Evolutionary conservation across 2,797 vertebrate species (phyloP).

Genomic region (Falco biarmicus): DNA sequence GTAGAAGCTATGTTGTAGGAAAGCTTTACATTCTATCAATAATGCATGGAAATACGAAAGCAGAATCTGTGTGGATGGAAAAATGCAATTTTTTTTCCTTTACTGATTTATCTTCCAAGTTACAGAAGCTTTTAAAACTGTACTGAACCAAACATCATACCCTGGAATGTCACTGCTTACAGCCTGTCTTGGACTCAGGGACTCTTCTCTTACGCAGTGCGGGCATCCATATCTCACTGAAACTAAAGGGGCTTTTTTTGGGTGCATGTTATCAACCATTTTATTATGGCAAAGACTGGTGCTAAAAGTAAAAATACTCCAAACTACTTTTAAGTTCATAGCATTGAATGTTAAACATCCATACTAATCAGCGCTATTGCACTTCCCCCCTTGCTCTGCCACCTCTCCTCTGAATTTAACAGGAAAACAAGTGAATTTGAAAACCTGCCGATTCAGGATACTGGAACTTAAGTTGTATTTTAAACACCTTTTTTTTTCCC

Average conservation of each 20-base stretch:
- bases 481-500: not conserved
- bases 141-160: not conserved
- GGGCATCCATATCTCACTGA: not conserved
- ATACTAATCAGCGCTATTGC: not conserved
- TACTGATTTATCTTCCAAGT: not conserved
- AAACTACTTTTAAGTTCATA: not conserved
- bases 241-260: not conserved
- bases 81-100: not conserved
- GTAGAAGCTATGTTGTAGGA: not conserved
- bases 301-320: not conserved
- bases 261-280: not conserved
- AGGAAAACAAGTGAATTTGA: not conserved
- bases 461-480: not conserved
- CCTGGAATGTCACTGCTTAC: not conserved
- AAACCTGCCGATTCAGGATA: not conserved
- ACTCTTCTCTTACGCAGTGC: not conserved
- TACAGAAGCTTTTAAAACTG: not conserved
- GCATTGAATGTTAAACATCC: fast-evolving
- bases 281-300: not conserved
- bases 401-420: not conserved
- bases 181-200: not conserved
- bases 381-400: not conserved
- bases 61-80: not conserved
- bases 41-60: not conserved
- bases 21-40: not conserved